Evolutionary conservation across 2,888 invertebrate species (phyloP).

Genomic region (Lymantria dispar): DNA sequence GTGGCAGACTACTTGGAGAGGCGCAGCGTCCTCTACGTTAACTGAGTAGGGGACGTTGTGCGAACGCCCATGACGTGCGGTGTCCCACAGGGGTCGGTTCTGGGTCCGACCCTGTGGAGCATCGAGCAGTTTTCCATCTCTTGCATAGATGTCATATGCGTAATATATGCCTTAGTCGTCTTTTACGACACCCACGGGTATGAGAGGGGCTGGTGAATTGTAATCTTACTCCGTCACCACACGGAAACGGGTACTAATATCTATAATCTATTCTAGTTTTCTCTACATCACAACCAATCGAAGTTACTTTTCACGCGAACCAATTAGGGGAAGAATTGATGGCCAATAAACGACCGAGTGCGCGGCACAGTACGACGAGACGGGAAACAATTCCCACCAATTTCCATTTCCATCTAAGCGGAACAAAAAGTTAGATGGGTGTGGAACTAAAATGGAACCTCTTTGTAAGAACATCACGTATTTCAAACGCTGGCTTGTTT

Average conservation of each 20-base stretch:
- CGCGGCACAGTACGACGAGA: conserved; percentile 35
- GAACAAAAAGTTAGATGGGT: conserved; percentile 31
- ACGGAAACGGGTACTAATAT: background rate
- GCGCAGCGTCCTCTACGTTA: no score
- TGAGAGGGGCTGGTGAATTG: no score
- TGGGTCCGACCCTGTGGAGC: no score
- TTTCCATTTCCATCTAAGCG: conserved; percentile 35
- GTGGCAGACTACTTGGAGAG: no score
- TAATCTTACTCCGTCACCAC: no score
- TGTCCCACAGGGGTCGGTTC: no score
- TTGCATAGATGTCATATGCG: no score
- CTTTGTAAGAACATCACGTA: conserved; percentile 1
- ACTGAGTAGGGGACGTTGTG: no score
- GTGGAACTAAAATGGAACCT: conserved; percentile 6
- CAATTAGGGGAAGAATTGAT: conserved; percentile 67
- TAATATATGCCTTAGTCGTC: no score
- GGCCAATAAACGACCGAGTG: conserved; percentile 53
- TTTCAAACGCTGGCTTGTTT: conserved; percentile 3
- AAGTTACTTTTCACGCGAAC: conserved; percentile 49
- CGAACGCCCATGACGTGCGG: no score
- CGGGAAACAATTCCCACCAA: conserved; percentile 44
- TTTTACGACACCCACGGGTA: no score
- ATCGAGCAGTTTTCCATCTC: no score
- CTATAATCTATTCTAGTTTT: conserved; percentile 15
- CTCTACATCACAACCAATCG: conserved; percentile 16